Evolutionary conservation across 2,888 invertebrate species (phyloP).

Genomic region (Melanargia galathea): DNA sequence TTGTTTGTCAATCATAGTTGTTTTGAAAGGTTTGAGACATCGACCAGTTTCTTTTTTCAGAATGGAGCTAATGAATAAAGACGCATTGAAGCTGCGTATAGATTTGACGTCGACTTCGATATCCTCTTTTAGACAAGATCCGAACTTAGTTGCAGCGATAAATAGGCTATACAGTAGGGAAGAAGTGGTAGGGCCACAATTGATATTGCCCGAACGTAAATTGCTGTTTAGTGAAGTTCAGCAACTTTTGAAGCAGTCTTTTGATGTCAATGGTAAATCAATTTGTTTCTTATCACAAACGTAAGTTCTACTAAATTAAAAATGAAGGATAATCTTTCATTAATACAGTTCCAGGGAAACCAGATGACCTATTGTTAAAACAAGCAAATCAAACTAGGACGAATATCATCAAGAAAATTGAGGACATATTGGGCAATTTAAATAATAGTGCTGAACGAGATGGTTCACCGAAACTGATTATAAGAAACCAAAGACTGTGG

Average conservation of each 20-base stretch:
- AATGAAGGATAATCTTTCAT: neutral
- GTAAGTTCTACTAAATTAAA: neutral
- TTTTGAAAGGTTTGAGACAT: slow-evolving; percentile 57
- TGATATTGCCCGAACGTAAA: slow-evolving; percentile 64
- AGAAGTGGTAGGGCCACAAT: slow-evolving; percentile 35
- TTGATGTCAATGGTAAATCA: slow-evolving; percentile 44
- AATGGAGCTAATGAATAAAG: slow-evolving; percentile 71
- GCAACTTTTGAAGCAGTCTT: slow-evolving; percentile 52
- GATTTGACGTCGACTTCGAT: slow-evolving; percentile 53
- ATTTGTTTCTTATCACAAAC: slow-evolving; percentile 10
- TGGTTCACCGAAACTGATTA: slow-evolving; percentile 61
- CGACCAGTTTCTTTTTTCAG: slow-evolving; percentile 51
- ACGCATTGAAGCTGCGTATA: slow-evolving; percentile 55
- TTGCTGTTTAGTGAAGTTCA: slow-evolving; percentile 67
- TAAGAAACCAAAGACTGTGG: slow-evolving; percentile 75
- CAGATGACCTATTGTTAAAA: slow-evolving; percentile 44
- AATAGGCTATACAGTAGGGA: slow-evolving; percentile 58
- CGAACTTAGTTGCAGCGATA: slow-evolving; percentile 65
- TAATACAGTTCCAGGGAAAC: slow-evolving; percentile 14
- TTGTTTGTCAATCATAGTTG: slow-evolving; percentile 70
- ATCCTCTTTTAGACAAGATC: slow-evolving; percentile 63
- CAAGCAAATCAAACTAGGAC: slow-evolving; percentile 54
- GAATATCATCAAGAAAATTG: slow-evolving; percentile 64
- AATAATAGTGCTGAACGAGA: slow-evolving; percentile 66
- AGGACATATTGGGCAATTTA: slow-evolving; percentile 66